Evolutionary conservation across 2,888 invertebrate genomes (phyloP).

Genomic region (Dasysyrphus tricinctus): DNA sequence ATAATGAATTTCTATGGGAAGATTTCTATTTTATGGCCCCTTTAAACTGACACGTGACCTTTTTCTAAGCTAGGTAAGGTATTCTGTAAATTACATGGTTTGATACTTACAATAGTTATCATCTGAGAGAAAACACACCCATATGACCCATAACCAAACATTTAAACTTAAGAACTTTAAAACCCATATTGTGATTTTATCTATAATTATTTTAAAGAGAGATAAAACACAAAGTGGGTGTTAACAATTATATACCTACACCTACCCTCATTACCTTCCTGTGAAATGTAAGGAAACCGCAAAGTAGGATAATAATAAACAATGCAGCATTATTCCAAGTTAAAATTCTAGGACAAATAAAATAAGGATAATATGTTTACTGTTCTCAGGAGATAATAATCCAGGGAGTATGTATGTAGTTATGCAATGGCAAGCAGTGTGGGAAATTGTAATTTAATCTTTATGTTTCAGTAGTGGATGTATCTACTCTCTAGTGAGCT

Average conservation of each 20-base stretch:
- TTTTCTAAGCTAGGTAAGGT: not conserved
- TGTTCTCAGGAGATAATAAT: conserved; percentile 24
- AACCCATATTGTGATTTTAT: not conserved
- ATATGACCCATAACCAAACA: not conserved
- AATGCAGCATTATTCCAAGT: not conserved
- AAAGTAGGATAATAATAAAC: not conserved
- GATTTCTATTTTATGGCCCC: not conserved
- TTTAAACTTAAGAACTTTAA: conserved; percentile 3
- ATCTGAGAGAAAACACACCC: conserved; percentile 5
- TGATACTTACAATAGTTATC: not conserved
- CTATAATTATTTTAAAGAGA: not conserved
- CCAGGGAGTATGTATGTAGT: not conserved
- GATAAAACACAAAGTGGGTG: not conserved
- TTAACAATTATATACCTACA: not conserved
- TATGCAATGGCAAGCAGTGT: not conserved
- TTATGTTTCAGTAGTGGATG: not conserved
- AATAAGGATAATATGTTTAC: conserved; percentile 27
- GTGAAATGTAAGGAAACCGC: not conserved
- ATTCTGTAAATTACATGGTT: not conserved
- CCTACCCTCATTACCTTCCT: not conserved
- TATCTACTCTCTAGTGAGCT: not conserved
- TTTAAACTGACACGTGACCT: conserved; percentile 20
- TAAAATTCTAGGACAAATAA: conserved; percentile 4
- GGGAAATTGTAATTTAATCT: conserved; percentile 36
- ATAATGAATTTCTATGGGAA: no score